phyloP scores from a whole-genome alignment of 1,140 invertebrate species.

The Drosophila orosa region DNA sequence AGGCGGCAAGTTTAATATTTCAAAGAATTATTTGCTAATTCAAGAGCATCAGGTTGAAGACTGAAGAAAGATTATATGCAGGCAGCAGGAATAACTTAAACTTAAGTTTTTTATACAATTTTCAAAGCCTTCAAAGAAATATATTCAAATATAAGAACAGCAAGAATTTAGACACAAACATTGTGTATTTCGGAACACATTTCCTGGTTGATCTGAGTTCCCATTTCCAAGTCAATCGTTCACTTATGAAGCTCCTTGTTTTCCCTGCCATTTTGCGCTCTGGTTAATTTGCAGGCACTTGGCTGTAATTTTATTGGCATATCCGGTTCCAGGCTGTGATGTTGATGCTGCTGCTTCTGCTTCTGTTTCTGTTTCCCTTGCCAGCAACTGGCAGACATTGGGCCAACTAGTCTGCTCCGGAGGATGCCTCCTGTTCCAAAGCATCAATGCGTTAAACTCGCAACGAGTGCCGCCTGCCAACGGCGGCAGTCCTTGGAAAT shows the following conservation, averaged over 20 bases:
- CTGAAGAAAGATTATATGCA: not conserved
- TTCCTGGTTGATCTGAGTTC: not conserved
- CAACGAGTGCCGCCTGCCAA: constrained; percentile 29
- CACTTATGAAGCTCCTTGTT: constrained; percentile 12
- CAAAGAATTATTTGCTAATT: constrained; percentile 3
- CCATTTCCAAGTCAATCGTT: constrained; percentile 17
- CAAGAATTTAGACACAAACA: not conserved
- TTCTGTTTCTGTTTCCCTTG: constrained; percentile 1
- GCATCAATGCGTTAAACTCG: constrained; percentile 63
- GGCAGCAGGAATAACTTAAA: not conserved
- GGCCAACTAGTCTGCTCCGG: constrained; percentile 31
- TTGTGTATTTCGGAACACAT: constrained; percentile 9
- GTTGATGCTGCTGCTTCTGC: constrained; percentile 2
- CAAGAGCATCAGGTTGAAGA: not conserved
- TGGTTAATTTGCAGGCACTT: constrained; percentile 65
- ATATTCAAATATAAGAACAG: not conserved
- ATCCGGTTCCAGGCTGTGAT: constrained; percentile 24
- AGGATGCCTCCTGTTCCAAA: constrained; percentile 43
- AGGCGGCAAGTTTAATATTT: not conserved
- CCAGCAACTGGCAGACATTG: constrained; percentile 36
- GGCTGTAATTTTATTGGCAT: constrained; percentile 61
- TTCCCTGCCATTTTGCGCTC: constrained; percentile 42
- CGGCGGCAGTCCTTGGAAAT: constrained; percentile 18
- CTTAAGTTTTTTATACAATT: not conserved
- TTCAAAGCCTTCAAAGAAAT: not conserved